A percentile compares a stretch with the other conserved stretches of the same genome.
These are phyloP conservation scores for Abscondita cerata DNA, from an alignment of 2,888 invertebrate species.

Conservation along the genomic window DNA sequence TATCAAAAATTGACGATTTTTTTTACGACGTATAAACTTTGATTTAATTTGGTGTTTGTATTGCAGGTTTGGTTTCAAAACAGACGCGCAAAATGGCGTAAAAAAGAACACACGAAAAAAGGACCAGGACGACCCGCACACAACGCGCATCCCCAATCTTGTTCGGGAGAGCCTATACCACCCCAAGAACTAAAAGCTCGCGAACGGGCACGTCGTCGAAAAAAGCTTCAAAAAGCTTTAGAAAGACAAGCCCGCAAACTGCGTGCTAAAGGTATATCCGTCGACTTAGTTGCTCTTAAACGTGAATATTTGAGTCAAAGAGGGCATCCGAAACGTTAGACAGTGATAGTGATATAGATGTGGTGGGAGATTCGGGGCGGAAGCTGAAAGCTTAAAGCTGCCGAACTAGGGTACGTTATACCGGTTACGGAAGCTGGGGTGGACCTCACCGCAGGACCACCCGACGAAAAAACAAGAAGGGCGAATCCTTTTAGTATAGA, in stretches of 20 bases:
- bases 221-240: constrained; percentile 90
- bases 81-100: constrained; percentile 97
- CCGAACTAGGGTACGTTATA: constrained; percentile 52
- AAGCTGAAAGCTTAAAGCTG: constrained; percentile 70
- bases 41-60: constrained; percentile 17
- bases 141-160: constrained; percentile 97
- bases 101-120: constrained; percentile 98
- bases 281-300: constrained; percentile 84
- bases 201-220: constrained; percentile 86
- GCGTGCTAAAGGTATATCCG: constrained; percentile 88
- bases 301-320: constrained; percentile 86
- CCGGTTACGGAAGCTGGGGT: constrained; percentile 53
- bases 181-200: constrained; percentile 86
- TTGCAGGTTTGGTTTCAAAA: constrained; percentile 99
- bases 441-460: constrained; percentile 60
- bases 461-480: constrained; percentile 62
- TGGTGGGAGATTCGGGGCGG: constrained; percentile 80
- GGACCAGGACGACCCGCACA: constrained; percentile 98
- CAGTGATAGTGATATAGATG: constrained; percentile 81
- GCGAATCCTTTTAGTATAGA: constrained; percentile 91
- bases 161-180: constrained; percentile 96
- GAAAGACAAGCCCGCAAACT: constrained; percentile 92
- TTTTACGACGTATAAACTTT: not conserved
- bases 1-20: no score
- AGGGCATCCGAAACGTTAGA: constrained; percentile 59